Conservation (phyloP, 2,888 invertebrate species). For the Gasteruption jaculator region DNA sequence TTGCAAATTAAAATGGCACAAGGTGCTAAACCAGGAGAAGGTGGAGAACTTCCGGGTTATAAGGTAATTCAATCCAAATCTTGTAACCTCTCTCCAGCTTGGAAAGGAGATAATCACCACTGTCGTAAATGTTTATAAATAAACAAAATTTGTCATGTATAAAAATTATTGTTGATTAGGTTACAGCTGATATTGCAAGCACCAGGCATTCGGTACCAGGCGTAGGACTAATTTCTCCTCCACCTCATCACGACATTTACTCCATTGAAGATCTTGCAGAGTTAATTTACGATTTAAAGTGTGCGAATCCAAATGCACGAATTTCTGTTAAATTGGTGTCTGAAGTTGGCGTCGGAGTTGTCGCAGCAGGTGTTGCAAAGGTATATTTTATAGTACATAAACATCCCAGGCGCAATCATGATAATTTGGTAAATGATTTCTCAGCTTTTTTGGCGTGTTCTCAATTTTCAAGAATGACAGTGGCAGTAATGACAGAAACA, state of each 20-base stretch:
- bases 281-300: slow-evolving; percentile 96
- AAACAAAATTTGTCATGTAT: neutral
- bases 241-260: slow-evolving; percentile 99
- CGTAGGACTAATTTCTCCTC: slow-evolving; percentile 96
- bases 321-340: slow-evolving; percentile 98
- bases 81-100: slow-evolving; percentile 7
- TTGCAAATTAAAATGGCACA: slow-evolving; percentile 99
- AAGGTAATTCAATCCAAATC: no score
- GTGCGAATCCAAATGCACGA: slow-evolving; percentile 90
- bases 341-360: slow-evolving; percentile 97
- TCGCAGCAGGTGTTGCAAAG: slow-evolving; percentile 98
- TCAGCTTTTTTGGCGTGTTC: no score
- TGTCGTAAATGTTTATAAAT: neutral
- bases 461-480: no score
- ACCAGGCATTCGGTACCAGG: slow-evolving; percentile 95
- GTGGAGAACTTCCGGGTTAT: slow-evolving; percentile 91
- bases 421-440: no score
- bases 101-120: neutral
- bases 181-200: slow-evolving; percentile 90
- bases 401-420: no score
- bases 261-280: slow-evolving; percentile 98
- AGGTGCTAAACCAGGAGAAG: slow-evolving; percentile 98
- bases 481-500: no score
- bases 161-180: slow-evolving; percentile 54
- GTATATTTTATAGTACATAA: no score